Conservation (phyloP, 2,113 vertebrate species). For the Chionomys nivalis region DNA sequence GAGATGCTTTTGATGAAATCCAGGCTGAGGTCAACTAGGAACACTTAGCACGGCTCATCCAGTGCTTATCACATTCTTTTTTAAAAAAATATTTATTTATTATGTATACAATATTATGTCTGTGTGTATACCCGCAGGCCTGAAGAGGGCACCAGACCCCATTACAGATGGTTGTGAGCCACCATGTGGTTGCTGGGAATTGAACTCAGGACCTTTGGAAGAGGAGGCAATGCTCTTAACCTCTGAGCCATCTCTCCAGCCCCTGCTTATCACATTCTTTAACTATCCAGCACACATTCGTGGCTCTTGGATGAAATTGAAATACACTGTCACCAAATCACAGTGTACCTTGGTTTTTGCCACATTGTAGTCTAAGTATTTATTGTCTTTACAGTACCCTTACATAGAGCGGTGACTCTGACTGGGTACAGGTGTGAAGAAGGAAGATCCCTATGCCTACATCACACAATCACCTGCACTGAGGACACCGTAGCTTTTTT, state of each 20-base stretch:
- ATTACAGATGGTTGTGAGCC: too few relatives aligned
- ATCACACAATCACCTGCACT: not conserved
- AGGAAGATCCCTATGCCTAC: not conserved
- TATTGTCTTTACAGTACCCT: not conserved
- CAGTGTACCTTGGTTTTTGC: not conserved
- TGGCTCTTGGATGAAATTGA: not conserved
- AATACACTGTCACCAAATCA: not conserved
- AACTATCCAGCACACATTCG: not conserved
- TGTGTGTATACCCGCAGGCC: too few relatives aligned
- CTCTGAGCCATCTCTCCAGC: too few relatives aligned
- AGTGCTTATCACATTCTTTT: not conserved
- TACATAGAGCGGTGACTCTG: not conserved
- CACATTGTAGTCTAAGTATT: not conserved
- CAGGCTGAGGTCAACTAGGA: conserved; percentile 10
- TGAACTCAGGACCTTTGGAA: too few relatives aligned
- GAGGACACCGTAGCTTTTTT: not conserved
- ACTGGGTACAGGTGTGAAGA: not conserved
- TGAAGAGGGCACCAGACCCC: too few relatives aligned
- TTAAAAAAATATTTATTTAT: too few relatives aligned
- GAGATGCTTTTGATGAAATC: not conserved
- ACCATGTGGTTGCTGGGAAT: too few relatives aligned
- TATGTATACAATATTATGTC: too few relatives aligned
- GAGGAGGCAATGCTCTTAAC: too few relatives aligned
- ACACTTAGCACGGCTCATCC: not conserved
- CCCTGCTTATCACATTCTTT: not conserved